A percentile compares a stretch with the other conserved stretches of the same genome.
Evolutionary conservation across 1,140 invertebrate species (phyloP).

Genomic region (Brachionus calyciflorus): DNA sequence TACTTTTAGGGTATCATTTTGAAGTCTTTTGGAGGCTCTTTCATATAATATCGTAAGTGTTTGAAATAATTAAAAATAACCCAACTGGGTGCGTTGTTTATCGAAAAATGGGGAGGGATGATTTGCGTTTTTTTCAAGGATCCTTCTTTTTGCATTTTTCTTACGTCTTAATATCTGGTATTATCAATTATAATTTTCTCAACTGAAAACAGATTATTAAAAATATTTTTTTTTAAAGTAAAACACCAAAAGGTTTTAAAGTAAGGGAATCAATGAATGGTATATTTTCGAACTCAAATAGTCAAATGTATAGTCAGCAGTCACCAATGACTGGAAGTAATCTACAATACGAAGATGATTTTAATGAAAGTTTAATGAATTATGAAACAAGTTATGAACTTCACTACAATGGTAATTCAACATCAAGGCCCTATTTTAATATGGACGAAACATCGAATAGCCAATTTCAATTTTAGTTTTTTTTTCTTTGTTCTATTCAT

Average conservation of each 20-base stretch:
- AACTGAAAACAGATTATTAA: too few species aligned
- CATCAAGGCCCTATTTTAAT: neutral
- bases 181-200: too few species aligned
- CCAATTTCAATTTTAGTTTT: slow-evolving; percentile 36
- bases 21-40: too few species aligned
- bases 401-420: neutral
- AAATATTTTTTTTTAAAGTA: too few species aligned
- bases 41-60: too few species aligned
- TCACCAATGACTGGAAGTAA: slow-evolving; percentile 19
- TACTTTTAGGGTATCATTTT: too few species aligned
- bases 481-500: neutral
- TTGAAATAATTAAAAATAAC: too few species aligned
- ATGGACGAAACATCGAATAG: slow-evolving; percentile 34
- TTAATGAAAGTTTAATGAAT: neutral
- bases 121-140: too few species aligned
- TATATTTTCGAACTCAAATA: slow-evolving; percentile 18
- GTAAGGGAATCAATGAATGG: neutral
- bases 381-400: neutral
- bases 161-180: too few species aligned
- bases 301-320: slow-evolving; percentile 25
- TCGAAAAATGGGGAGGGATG: too few species aligned
- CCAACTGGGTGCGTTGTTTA: too few species aligned
- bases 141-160: too few species aligned
- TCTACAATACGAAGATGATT: slow-evolving; percentile 2
- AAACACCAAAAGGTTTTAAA: neutral